phyloP scores from a whole-genome alignment of 92 coral and sea anemone genomes.

The Actinernus sp. region DNA sequence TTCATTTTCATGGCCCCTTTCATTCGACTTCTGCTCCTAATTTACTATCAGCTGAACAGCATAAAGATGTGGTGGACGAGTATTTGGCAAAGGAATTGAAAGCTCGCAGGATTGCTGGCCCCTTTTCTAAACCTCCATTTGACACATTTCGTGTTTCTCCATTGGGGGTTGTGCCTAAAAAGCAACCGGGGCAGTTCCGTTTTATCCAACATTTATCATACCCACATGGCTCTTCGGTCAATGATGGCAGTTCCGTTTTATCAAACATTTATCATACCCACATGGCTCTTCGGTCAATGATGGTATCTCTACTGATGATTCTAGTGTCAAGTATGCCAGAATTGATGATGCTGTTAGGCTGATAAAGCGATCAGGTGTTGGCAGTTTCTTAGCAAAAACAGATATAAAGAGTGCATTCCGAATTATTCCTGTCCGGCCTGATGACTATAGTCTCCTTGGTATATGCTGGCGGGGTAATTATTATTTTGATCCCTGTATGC shows the following conservation, averaged over 20 bases:
- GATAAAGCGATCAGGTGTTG: conserved; percentile 28
- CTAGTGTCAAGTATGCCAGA: conserved; percentile 41
- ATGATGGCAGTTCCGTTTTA: too few species aligned
- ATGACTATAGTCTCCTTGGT: conserved; percentile 42
- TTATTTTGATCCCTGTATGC: conserved; percentile 41
- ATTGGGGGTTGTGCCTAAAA: conserved; percentile 64
- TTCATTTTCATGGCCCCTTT: conserved; percentile 39
- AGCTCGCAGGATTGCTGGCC: conserved; percentile 20
- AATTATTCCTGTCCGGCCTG: conserved; percentile 44
- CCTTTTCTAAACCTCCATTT: conserved; percentile 14
- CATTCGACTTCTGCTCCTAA: conserved; percentile 8
- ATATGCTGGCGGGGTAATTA: conserved; percentile 34
- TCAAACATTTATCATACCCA: too few species aligned
- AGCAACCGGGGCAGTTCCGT: conserved; percentile 53
- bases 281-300: too few species aligned
- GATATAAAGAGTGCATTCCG: conserved; percentile 65
- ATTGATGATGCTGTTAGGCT: conserved; percentile 39
- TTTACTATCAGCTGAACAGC: conserved; percentile 14
- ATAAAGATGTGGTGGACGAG: background rate
- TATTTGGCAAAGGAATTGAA: conserved; percentile 11
- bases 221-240: conserved; percentile 68
- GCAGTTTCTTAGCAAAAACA: conserved; percentile 51
- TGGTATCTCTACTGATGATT: conserved; percentile 38
- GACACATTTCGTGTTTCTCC: conserved; percentile 58
- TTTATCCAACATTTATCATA: conserved; percentile 62